phyloP scores from a whole-genome alignment of 53 echinoderm and acorn worm species.

The Echinarachnius parma region DNA sequence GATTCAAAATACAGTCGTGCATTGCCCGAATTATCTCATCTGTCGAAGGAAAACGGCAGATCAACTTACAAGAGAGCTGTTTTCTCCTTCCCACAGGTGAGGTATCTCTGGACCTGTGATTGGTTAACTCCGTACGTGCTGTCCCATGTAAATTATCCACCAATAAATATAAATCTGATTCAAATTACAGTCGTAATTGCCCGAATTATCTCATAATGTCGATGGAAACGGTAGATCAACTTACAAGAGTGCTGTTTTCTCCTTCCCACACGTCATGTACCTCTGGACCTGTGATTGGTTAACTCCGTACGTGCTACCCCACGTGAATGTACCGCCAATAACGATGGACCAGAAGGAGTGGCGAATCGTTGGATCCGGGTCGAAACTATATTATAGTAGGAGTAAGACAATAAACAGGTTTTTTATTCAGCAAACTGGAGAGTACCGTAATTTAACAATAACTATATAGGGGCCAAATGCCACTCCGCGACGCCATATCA shows the following conservation, averaged over 20 bases:
- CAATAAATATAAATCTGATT: no score
- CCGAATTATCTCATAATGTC: no score
- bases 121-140: slow-evolving; percentile 72
- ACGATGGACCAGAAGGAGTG: slow-evolving; percentile 81
- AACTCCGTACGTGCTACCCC: slow-evolving; percentile 62
- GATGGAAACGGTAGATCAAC: no score
- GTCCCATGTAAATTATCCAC: no score
- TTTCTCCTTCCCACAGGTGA: slow-evolving; percentile 55
- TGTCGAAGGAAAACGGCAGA: no score
- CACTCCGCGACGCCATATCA: no score
- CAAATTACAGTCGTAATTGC: no score
- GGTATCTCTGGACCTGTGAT: slow-evolving; percentile 82
- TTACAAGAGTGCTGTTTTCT: slow-evolving; percentile 64
- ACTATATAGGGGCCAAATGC: no score
- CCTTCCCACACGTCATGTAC: slow-evolving; percentile 62
- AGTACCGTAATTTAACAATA: no score
- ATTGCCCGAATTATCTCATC: no score
- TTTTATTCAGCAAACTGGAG: no score
- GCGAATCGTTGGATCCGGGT: slow-evolving; percentile 65
- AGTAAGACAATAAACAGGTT: background rate
- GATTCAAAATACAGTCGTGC: no score
- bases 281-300: slow-evolving; percentile 92
- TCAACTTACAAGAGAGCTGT: slow-evolving; percentile 69
- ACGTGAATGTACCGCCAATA: slow-evolving; percentile 77
- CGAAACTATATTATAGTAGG: slow-evolving; percentile 48